These are phyloP conservation scores for Dermolepida albohirtum DNA, from an alignment of 2,888 invertebrate genomes.

Conservation along the genomic window DNA sequence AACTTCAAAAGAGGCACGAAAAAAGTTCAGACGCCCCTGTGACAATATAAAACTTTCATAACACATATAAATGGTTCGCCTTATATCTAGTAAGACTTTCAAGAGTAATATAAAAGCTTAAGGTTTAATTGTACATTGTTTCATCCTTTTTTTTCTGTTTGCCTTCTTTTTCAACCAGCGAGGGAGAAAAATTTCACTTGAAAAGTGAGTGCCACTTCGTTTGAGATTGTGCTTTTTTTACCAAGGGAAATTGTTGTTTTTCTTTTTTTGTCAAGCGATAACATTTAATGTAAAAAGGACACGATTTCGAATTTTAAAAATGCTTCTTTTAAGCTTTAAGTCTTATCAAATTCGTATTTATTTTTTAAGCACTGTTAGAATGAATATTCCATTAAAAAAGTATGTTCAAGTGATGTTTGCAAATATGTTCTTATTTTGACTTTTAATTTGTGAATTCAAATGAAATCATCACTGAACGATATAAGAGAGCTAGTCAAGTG, in stretches of 20 bases:
- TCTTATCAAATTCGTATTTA: too few species aligned
- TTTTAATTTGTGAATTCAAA: too few species aligned
- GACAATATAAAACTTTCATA: neutral
- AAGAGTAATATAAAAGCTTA: slow-evolving; percentile 21
- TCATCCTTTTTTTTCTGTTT: neutral
- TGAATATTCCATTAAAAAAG: too few species aligned
- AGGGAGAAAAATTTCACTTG: slow-evolving; percentile 1
- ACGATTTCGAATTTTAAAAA: too few species aligned
- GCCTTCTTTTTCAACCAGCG: slow-evolving; percentile 7
- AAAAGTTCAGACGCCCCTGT: neutral
- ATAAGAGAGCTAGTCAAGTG: too few species aligned
- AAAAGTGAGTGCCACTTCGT: slow-evolving; percentile 4
- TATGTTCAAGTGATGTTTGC: too few species aligned
- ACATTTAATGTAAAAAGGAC: neutral
- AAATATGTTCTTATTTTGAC: too few species aligned
- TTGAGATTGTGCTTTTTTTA: slow-evolving; percentile 1
- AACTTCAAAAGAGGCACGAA: slow-evolving; percentile 2
- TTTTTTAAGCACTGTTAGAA: too few species aligned
- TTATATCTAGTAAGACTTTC: neutral
- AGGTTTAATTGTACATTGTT: slow-evolving; percentile 26
- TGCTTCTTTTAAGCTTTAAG: too few species aligned
- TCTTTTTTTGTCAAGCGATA: neutral
- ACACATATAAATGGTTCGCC: slow-evolving; percentile 9
- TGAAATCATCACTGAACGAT: too few species aligned
- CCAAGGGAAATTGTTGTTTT: neutral